Conservation (phyloP, 2,888 invertebrate species). For the Drosophila niveifrons region DNA sequence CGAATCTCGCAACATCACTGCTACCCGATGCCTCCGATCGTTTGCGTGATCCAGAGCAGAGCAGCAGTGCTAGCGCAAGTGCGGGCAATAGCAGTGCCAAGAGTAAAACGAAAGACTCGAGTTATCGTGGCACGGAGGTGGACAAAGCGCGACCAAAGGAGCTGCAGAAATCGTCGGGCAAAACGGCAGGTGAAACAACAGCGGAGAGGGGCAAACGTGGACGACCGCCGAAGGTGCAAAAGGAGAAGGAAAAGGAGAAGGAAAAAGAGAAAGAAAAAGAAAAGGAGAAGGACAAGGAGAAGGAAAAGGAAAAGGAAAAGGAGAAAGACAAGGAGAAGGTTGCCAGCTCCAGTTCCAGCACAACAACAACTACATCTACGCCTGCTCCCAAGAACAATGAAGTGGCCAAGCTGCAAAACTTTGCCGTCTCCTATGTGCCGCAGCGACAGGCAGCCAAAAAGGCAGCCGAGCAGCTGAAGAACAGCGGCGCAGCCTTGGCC, state of each 20-base stretch:
- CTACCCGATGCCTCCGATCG: conserved; percentile 62
- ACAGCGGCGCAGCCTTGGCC: conserved; percentile 89
- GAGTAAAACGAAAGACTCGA: conserved; percentile 40
- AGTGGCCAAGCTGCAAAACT: conserved; percentile 83
- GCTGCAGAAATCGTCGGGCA: conserved; percentile 60
- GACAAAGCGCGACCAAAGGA: conserved; percentile 75
- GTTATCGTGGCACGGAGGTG: conserved; percentile 22
- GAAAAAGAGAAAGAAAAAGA: conserved; percentile 13
- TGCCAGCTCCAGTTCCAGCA: background rate
- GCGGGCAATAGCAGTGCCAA: conserved; percentile 83
- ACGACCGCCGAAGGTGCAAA: conserved; percentile 77
- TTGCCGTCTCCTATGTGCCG: conserved; percentile 93
- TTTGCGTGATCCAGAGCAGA: conserved; percentile 57
- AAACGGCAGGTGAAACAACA: conserved; percentile 58
- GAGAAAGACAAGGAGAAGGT: conserved; percentile 60
- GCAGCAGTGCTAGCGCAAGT: conserved; percentile 16
- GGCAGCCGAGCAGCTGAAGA: conserved; percentile 95
- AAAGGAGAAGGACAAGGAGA: conserved; percentile 70
- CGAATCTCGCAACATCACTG: conserved; percentile 85
- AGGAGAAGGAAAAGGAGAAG: conserved; percentile 18
- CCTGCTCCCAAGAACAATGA: conserved; percentile 80
- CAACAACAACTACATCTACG: conserved; percentile 9
- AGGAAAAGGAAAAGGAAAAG: conserved; percentile 71
- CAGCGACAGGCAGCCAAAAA: conserved; percentile 96
- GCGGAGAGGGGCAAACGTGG: conserved; percentile 83